phyloP scores from a whole-genome alignment of 2,797 vertebrate genomes.

The Chelon labrosus region DNA sequence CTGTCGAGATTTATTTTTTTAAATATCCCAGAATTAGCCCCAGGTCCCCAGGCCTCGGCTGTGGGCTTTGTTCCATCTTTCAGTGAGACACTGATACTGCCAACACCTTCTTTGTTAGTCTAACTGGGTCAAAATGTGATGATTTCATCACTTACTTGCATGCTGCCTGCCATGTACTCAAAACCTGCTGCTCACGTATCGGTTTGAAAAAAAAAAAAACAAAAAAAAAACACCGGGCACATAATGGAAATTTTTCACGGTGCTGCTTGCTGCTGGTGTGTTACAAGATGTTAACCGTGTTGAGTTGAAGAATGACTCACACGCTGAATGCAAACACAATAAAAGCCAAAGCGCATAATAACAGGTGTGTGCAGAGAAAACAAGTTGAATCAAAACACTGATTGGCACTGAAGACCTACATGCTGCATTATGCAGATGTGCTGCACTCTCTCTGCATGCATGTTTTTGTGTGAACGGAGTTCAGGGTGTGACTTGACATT shows the following conservation, averaged over 20 bases:
- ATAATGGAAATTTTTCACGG: conserved; percentile 6
- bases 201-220: background rate
- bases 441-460: background rate
- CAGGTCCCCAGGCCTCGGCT: background rate
- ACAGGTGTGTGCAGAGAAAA: background rate
- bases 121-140: conserved; percentile 48
- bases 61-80: conserved; percentile 15
- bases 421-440: background rate
- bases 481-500: conserved; percentile 63
- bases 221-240: background rate
- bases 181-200: background rate
- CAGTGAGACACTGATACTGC: conserved; percentile 11
- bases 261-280: background rate
- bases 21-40: conserved; percentile 17
- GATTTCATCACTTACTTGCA: conserved; percentile 29
- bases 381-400: background rate
- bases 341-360: background rate
- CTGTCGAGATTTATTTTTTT: too few species aligned
- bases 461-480: conserved; percentile 18
- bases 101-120: conserved; percentile 39
- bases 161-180: conserved; percentile 9
- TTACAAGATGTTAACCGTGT: background rate
- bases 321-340: background rate
- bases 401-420: background rate
- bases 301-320: background rate